Conservation (phyloP, 2,888 invertebrate species). For the Anthrax anthrax region DNA sequence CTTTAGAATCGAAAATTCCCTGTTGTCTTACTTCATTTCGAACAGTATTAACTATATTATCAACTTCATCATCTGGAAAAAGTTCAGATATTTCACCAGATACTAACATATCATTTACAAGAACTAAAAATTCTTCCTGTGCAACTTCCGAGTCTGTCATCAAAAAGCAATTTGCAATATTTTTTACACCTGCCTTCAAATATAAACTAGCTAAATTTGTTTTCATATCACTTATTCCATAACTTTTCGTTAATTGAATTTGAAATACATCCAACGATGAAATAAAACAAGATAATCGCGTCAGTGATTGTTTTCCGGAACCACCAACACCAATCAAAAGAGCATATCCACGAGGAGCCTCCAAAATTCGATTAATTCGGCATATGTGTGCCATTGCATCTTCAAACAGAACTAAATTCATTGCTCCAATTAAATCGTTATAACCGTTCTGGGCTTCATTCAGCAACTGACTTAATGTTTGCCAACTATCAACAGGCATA, state of each 20-base stretch:
- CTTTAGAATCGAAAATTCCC: conserved; percentile 71
- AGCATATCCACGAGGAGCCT: conserved; percentile 84
- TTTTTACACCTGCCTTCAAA: conserved; percentile 74
- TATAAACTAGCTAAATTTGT: conserved; percentile 60
- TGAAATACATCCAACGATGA: conserved; percentile 87
- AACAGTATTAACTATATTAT: conserved; percentile 66
- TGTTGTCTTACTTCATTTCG: conserved; percentile 65
- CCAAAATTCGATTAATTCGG: conserved; percentile 82
- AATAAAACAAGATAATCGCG: conserved; percentile 77
- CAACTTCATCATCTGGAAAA: conserved; percentile 79
- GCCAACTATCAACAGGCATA: conserved; percentile 60
- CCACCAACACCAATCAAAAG: conserved; percentile 88
- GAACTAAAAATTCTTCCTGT: conserved; percentile 77
- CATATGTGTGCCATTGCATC: conserved; percentile 90
- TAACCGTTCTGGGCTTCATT: conserved; percentile 70
- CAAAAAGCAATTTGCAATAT: conserved; percentile 68
- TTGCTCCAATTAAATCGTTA: conserved; percentile 78
- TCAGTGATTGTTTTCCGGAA: conserved; percentile 85
- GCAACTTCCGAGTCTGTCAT: conserved; percentile 90
- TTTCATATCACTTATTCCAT: conserved; percentile 67
- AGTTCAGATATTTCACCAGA: conserved; percentile 89
- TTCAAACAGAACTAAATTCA: conserved; percentile 89
- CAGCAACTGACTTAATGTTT: conserved; percentile 53
- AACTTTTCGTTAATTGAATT: conserved; percentile 81
- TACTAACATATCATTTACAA: conserved; percentile 85